Evolutionary conservation across 2,888 invertebrate species (phyloP).

Genomic region (Dasypolia templi): DNA sequence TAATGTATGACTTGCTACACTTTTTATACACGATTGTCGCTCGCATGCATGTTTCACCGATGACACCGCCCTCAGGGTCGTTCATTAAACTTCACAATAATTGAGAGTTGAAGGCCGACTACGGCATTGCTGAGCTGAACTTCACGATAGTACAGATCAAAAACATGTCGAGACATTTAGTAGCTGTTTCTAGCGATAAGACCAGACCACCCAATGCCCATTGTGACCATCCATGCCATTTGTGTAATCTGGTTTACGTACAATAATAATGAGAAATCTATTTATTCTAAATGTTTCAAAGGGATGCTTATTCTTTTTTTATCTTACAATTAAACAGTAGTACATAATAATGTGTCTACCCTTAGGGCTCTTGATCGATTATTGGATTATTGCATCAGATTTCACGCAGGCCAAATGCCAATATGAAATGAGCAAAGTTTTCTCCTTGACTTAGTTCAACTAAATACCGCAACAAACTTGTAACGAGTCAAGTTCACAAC

Average conservation of each 20-base stretch:
- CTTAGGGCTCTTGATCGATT: neutral
- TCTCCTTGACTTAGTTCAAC: conserved; percentile 27
- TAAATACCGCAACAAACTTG: conserved; percentile 26
- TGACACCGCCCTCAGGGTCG: conserved; percentile 44
- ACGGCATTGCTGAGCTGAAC: conserved; percentile 30
- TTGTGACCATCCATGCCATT: too few species aligned
- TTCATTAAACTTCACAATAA: conserved; percentile 40
- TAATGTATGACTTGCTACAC: conserved; percentile 69
- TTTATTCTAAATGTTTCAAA: neutral
- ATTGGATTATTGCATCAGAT: conserved; percentile 28
- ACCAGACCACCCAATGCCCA: neutral
- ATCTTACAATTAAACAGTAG: neutral
- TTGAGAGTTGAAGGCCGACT: conserved; percentile 60
- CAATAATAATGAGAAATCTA: neutral
- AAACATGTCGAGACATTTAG: conserved; percentile 21
- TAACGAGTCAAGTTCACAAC: conserved; percentile 27
- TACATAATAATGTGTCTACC: neutral
- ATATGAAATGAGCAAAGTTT: conserved; percentile 11
- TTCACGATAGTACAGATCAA: conserved; percentile 13
- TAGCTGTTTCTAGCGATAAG: neutral
- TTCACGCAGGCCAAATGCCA: neutral
- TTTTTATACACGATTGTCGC: conserved; percentile 78
- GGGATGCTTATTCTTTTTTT: neutral
- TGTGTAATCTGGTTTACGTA: neutral
- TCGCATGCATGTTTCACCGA: conserved; percentile 19